These are phyloP conservation scores for Cryptus armator DNA, from an alignment of 2,888 invertebrate genomes.

Conservation along the genomic window DNA sequence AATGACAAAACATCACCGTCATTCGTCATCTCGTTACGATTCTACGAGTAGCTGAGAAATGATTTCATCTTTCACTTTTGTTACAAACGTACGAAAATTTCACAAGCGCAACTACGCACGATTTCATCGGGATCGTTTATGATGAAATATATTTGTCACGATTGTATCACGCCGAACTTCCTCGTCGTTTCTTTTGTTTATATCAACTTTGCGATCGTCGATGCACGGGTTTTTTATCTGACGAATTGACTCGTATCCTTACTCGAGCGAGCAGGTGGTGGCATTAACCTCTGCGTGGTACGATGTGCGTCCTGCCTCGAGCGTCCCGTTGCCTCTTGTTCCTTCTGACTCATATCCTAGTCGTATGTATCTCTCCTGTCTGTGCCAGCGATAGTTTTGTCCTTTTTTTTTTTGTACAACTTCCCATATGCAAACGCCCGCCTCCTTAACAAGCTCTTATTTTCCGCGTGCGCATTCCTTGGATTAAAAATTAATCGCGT, in stretches of 20 bases:
- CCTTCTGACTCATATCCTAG: conserved; percentile 69
- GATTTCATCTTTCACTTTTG: too few species aligned
- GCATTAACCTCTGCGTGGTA: conserved; percentile 44
- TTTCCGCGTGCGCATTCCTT: conserved; percentile 35
- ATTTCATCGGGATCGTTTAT: too few species aligned
- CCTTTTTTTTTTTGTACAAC: conserved; percentile 40
- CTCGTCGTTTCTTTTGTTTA: neutral
- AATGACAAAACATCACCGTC: too few species aligned
- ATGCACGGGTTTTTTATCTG: conserved; percentile 4
- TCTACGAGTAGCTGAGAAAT: too few species aligned
- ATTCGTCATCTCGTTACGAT: too few species aligned
- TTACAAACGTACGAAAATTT: too few species aligned
- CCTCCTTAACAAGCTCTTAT: conserved; percentile 52
- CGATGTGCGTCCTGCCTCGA: conserved; percentile 21
- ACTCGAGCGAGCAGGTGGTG: conserved; percentile 40
- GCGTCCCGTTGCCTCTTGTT: conserved; percentile 25
- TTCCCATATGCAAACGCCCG: conserved; percentile 3
- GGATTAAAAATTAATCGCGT: conserved; percentile 3
- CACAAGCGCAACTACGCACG: too few species aligned
- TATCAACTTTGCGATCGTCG: neutral
- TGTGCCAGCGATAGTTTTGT: conserved; percentile 32
- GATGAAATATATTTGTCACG: neutral
- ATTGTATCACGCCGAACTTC: neutral
- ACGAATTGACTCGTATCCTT: neutral
- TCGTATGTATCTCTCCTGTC: conserved; percentile 60